Evolutionary conservation across 2,113 vertebrate species (phyloP).

Genomic region (Litocranius walleri): DNA sequence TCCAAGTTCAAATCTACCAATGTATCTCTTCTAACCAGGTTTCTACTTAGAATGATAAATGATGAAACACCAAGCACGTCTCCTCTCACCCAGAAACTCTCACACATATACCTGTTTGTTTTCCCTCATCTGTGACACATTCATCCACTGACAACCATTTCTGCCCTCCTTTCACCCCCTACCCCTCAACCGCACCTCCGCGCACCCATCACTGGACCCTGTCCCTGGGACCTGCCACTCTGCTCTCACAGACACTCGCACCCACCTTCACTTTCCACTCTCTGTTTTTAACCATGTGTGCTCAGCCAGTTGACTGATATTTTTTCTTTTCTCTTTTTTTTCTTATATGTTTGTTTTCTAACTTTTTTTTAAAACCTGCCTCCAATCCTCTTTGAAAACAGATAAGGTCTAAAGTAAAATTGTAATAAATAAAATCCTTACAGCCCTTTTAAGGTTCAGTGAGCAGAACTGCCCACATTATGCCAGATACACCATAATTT

Average conservation of each 20-base stretch:
- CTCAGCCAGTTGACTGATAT: neutral
- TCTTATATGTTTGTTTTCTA: neutral
- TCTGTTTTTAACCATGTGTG: neutral
- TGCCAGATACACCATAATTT: neutral
- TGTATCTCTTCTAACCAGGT: neutral
- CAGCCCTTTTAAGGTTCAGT: neutral
- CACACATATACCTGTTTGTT: neutral
- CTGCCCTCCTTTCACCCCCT: neutral
- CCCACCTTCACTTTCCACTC: neutral
- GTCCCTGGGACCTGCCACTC: neutral
- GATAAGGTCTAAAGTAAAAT: neutral
- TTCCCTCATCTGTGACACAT: neutral
- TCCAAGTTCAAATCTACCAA: neutral
- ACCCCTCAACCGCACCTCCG: neutral
- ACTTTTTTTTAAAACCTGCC: neutral
- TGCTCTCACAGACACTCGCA: neutral
- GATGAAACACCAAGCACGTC: neutral
- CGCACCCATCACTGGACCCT: fast-evolving
- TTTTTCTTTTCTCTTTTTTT: neutral
- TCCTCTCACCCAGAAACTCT: neutral
- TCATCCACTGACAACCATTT: neutral
- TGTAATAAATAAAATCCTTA: neutral
- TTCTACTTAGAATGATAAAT: neutral
- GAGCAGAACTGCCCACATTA: neutral
- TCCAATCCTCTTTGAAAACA: neutral